Conservation (phyloP, 1,140 invertebrate genomes). For the Eurytemora carolleeae region DNA sequence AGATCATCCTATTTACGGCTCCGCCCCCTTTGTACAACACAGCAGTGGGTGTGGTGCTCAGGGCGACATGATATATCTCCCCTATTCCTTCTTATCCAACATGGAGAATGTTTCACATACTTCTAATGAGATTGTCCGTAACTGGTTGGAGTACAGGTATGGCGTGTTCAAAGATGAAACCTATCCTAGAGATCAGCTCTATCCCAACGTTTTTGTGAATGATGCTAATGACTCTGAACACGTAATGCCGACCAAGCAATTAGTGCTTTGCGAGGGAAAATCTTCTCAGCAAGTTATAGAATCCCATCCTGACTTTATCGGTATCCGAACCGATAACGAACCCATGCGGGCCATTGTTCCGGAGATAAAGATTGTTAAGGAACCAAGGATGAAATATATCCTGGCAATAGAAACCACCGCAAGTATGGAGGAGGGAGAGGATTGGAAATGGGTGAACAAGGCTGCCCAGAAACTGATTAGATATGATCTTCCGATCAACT, state of each 20-base stretch:
- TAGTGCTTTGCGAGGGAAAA: not conserved
- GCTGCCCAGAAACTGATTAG: slow-evolving; percentile 13
- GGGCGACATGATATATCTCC: not conserved
- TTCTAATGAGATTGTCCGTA: slow-evolving; percentile 22
- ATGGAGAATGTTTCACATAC: slow-evolving; percentile 19
- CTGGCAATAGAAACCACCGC: slow-evolving; percentile 9
- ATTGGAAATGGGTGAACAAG: slow-evolving; percentile 13
- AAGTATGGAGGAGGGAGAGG: not conserved
- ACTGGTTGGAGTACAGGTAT: slow-evolving; percentile 29
- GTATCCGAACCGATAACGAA: not conserved
- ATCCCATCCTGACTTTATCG: not conserved
- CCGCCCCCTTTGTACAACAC: not conserved
- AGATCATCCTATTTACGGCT: not conserved
- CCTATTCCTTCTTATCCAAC: not conserved
- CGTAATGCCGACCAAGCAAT: not conserved
- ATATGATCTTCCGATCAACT: not conserved
- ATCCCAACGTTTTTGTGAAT: slow-evolving; percentile 21
- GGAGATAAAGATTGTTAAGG: not conserved
- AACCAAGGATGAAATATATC: slow-evolving; percentile 7
- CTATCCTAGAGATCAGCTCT: slow-evolving; percentile 21
- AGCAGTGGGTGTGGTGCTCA: not conserved
- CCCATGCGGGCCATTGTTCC: not conserved
- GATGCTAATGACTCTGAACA: not conserved
- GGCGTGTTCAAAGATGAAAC: slow-evolving; percentile 31
- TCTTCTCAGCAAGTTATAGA: not conserved